Percentiles rank a stretch among this genome's conserved stretches.
These are phyloP conservation scores for Serinus canaria DNA, from an alignment of 2,113 vertebrate genomes.

Conservation along the genomic window DNA sequence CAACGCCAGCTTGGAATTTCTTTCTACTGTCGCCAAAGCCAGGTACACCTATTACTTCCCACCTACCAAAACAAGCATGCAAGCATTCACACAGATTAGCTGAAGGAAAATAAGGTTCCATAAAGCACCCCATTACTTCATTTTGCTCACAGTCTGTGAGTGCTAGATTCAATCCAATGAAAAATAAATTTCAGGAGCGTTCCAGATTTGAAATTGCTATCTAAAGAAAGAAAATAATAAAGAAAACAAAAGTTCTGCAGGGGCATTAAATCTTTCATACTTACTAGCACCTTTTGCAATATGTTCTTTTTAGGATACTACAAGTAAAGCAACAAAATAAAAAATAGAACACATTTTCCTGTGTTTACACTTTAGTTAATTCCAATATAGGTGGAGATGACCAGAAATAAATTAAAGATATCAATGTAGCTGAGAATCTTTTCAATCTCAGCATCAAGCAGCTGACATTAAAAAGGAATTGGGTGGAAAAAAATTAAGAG, in stretches of 20 bases:
- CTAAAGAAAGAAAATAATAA: background rate
- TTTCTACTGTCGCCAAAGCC: background rate
- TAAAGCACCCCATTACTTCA: background rate
- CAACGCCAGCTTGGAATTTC: background rate
- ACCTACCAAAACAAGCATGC: background rate
- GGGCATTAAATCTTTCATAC: background rate
- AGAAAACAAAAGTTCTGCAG: background rate
- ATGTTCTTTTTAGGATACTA: background rate
- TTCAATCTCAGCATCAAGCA: background rate
- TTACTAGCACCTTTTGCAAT: background rate
- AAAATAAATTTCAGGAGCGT: background rate
- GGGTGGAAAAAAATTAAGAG: background rate
- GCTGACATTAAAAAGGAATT: background rate
- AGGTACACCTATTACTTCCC: background rate
- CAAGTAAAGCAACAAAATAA: background rate
- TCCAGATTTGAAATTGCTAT: background rate
- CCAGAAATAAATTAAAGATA: background rate
- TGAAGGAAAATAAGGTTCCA: background rate
- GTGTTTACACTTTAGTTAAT: background rate
- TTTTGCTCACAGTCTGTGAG: background rate
- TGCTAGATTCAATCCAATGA: background rate
- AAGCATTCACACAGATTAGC: background rate
- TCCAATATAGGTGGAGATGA: background rate
- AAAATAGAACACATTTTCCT: background rate
- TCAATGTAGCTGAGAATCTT: background rate